Base-by-base conservation (phyloP, 2,113 vertebrate species). In the Cyprinodon variegatus region DNA sequence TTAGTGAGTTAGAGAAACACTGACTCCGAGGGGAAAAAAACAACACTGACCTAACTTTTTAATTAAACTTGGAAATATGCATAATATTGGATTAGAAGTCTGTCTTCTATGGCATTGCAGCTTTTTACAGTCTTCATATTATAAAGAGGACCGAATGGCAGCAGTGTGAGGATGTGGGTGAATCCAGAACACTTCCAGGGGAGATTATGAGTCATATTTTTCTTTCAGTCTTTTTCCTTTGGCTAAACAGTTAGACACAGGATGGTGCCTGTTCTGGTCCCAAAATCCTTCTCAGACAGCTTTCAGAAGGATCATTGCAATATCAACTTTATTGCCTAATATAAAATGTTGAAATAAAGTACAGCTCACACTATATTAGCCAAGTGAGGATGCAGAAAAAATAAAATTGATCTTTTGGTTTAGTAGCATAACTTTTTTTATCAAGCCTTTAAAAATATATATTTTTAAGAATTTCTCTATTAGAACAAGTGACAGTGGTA, bases 11-110 rank as follows among this genome's bases (percentile, higher is more conserved):
- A 22, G 77, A 76, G 75, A 77, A 65, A 84, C 29, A 89, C 65
- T 66, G 86, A 84, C 76, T 40, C 29, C 29, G 62, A 66, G 67
- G 17, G n/a, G n/a, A n/a, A 63, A 43, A 82, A 60, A 60, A 72
- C 67, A 85, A 76, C 88, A 88, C 77, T 84, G 74, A 84, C 69
- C 72, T 1, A 3, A 78, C 53, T 74, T 41, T 82, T 78, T 86
- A 88, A 89, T 90, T 68, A 86, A 57, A 65, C 70, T 75, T 48
- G 50, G 68, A 48, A 45, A 77, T 81, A 81, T 57, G 50, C 50
- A 84, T 13, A 45, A 17, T 17, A 43, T 65, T 59, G 80, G 61
- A 68, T 20, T 46, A 45, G 61, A 78, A 37, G 68, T 57, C 62
- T 20, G 22, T 64, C 74, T 12, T 71, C 29, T 29, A 41, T 71